Conservation (phyloP, 2,888 invertebrate species). For the Luperina nickerlii region DNA sequence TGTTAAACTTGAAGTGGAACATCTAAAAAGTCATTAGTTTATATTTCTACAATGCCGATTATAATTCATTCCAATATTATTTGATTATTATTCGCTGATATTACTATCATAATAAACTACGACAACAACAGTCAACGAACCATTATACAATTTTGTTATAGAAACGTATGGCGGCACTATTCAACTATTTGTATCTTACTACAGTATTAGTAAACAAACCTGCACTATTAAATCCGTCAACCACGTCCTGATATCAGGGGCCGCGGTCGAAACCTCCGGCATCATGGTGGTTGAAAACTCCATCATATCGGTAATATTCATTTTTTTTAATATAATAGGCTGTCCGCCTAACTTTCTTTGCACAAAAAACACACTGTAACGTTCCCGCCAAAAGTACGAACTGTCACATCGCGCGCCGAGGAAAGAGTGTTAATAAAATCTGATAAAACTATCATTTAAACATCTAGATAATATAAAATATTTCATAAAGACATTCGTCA, state of each 20-base stretch:
- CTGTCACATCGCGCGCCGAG: slow-evolving; percentile 71
- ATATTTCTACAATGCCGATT: slow-evolving; percentile 22
- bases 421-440: slow-evolving; percentile 68
- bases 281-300: slow-evolving; percentile 65
- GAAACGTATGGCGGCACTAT: slow-evolving; percentile 42
- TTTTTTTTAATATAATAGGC: slow-evolving; percentile 65
- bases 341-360: slow-evolving; percentile 49
- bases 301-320: slow-evolving; percentile 75
- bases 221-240: slow-evolving; percentile 79
- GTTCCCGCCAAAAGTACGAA: slow-evolving; percentile 68
- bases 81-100: slow-evolving; percentile 30
- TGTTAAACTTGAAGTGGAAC: slow-evolving; percentile 21
- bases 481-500: slow-evolving; percentile 66
- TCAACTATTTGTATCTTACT: slow-evolving; percentile 32
- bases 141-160: slow-evolving; percentile 52
- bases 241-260: slow-evolving; percentile 81
- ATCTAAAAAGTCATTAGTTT: slow-evolving; percentile 30
- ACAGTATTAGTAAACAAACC: slow-evolving; percentile 72
- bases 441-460: slow-evolving; percentile 76
- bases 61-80: slow-evolving; percentile 12
- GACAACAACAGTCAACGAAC: slow-evolving; percentile 54
- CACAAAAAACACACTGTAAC: slow-evolving; percentile 61
- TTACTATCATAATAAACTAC: slow-evolving; percentile 45
- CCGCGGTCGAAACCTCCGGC: slow-evolving; percentile 68
- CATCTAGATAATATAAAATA: slow-evolving; percentile 76